A percentile compares a stretch with the other conserved stretches of the same genome.
Evolutionary conservation across 2,113 vertebrate species (phyloP).

Genomic region (Terrapene triunguis): DNA sequence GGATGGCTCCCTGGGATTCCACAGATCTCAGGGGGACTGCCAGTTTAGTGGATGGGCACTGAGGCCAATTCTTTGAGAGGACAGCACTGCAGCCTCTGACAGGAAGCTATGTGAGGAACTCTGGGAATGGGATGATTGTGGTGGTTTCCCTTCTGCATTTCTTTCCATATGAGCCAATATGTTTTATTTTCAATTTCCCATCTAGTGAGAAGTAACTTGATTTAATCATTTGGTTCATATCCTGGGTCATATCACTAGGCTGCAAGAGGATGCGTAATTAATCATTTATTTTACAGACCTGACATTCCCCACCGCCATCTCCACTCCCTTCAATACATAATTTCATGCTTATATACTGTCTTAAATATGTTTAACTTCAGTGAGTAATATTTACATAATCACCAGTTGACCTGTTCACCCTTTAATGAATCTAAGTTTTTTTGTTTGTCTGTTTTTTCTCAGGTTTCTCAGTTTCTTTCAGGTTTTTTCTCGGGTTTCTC

Average conservation of each 20-base stretch:
- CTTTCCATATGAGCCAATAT: not conserved
- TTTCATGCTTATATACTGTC: not conserved
- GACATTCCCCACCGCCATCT: not conserved
- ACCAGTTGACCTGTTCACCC: constrained; percentile 43
- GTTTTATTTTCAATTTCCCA: not conserved
- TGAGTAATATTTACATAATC: constrained; percentile 55
- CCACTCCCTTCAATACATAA: constrained; percentile 12
- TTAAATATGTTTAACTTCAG: constrained; percentile 38
- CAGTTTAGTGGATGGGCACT: not conserved
- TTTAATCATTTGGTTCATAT: constrained; percentile 9
- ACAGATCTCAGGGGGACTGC: not conserved
- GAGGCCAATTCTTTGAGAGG: not conserved
- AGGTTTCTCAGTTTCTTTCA: not conserved
- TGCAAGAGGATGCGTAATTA: constrained; percentile 56
- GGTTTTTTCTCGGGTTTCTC: not conserved
- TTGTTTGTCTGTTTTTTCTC: constrained; percentile 8
- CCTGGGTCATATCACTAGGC: constrained; percentile 17
- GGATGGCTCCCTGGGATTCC: not conserved
- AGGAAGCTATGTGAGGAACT: not conserved
- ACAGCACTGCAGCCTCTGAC: not conserved
- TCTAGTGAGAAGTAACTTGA: constrained; percentile 37
- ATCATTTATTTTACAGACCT: constrained; percentile 37
- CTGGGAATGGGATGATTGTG: not conserved
- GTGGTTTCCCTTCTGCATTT: not conserved
- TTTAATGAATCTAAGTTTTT: not conserved